Conservation (phyloP, 53 echinoderm and acorn worm genomes). For the Echinometra lucunter region DNA sequence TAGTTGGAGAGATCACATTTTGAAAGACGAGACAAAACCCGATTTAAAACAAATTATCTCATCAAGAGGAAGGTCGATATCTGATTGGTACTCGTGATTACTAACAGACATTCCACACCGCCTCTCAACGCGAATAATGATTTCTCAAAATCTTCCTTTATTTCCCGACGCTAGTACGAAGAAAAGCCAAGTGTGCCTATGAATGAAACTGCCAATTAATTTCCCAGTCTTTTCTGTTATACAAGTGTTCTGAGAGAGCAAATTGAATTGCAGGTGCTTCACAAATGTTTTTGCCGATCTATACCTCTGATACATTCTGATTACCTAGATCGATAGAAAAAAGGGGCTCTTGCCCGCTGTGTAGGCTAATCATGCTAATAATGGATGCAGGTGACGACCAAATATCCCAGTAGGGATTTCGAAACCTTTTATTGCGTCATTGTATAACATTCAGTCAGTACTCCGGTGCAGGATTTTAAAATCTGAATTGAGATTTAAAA, state of each 20-base stretch:
- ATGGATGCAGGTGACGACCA: background rate
- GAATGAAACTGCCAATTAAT: background rate
- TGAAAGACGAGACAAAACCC: background rate
- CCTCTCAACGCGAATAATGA: slow-evolving; percentile 14
- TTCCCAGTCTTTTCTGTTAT: background rate
- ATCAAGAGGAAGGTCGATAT: slow-evolving; percentile 5
- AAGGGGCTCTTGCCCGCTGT: background rate
- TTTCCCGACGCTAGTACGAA: background rate
- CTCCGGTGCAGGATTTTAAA: too few relatives aligned
- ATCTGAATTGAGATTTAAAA: too few relatives aligned
- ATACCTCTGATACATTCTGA: background rate
- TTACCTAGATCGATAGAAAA: background rate
- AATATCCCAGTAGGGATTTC: background rate
- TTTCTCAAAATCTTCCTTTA: background rate
- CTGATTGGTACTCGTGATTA: background rate
- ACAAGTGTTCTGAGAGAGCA: background rate
- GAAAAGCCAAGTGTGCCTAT: background rate
- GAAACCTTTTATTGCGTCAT: background rate
- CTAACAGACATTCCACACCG: background rate
- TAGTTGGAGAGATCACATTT: slow-evolving; percentile 5
- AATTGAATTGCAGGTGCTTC: background rate
- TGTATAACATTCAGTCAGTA: background rate
- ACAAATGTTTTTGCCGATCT: background rate
- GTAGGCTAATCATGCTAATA: background rate
- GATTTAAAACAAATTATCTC: slow-evolving; percentile 26